phyloP scores from a whole-genome alignment of 2,113 vertebrate species.

The Ascaphus truei region DNA sequence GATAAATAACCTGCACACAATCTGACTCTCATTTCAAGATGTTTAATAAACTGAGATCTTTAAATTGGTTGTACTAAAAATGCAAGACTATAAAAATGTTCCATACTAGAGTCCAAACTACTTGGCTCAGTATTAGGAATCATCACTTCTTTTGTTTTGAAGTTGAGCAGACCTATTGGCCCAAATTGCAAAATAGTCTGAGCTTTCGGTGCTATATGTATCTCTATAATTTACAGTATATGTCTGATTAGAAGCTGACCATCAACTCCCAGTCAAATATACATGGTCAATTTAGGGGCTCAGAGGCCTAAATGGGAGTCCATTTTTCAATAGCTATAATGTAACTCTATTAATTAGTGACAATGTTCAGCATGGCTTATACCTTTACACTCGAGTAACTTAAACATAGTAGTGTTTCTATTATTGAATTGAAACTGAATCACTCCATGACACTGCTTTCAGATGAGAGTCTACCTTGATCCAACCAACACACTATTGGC shows the following conservation, averaged over 20 bases:
- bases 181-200: conserved; percentile 43
- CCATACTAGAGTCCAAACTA: conserved; percentile 57
- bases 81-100: conserved; percentile 66
- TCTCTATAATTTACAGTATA: conserved; percentile 41
- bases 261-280: not conserved
- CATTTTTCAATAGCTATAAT: not conserved
- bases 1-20: conserved; percentile 37
- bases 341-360: not conserved
- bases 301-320: not conserved
- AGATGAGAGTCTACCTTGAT: too few species aligned
- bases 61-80: conserved; percentile 63
- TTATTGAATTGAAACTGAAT: too few species aligned
- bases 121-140: conserved; percentile 52
- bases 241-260: not conserved
- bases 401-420: too few species aligned
- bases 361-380: too few species aligned
- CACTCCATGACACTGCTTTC: too few species aligned
- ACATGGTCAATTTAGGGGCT: not conserved
- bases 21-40: conserved; percentile 33
- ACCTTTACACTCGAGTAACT: too few species aligned
- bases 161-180: conserved; percentile 47
- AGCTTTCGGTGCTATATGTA: conserved; percentile 27
- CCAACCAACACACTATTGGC: too few species aligned
- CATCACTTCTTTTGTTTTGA: conserved; percentile 59
- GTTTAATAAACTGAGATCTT: conserved; percentile 53